Evolutionary conservation across 1,140 invertebrate genomes (phyloP).

Genomic region (Drosophila obscura): DNA sequence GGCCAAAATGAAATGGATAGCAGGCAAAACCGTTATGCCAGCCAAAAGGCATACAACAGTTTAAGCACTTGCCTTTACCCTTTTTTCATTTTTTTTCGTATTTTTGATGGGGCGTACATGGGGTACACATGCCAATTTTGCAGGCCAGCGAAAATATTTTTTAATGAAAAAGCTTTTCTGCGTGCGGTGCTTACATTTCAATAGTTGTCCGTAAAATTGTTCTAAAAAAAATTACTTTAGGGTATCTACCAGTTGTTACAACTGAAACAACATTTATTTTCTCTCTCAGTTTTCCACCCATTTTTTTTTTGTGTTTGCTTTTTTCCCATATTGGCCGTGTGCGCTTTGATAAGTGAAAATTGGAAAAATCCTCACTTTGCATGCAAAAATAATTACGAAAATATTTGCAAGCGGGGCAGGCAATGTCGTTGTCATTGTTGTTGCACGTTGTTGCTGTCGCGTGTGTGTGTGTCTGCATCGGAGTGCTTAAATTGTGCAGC

Average conservation of each 20-base stretch:
- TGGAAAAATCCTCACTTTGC: slow-evolving; percentile 81
- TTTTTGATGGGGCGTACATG: neutral
- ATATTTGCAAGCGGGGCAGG: slow-evolving; percentile 60
- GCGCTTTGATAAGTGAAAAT: slow-evolving; percentile 82
- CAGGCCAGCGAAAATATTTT: too few relatives aligned
- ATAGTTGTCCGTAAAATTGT: neutral
- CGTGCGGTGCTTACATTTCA: neutral
- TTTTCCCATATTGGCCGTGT: slow-evolving; percentile 69
- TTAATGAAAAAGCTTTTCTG: neutral
- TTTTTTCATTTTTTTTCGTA: neutral
- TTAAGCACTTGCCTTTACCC: slow-evolving; percentile 52
- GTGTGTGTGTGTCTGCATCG: slow-evolving; percentile 36
- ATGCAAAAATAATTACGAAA: slow-evolving; percentile 81
- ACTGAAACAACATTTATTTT: neutral
- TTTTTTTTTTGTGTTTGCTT: slow-evolving; percentile 3
- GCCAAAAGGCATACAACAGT: slow-evolving; percentile 51
- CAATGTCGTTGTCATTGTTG: slow-evolving; percentile 32
- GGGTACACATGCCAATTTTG: slow-evolving; percentile 17
- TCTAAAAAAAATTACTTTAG: too few relatives aligned
- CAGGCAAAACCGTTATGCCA: slow-evolving; percentile 50
- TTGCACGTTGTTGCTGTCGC: neutral
- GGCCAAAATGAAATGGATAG: slow-evolving; percentile 63
- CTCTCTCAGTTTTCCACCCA: slow-evolving; percentile 1
- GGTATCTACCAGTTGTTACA: slow-evolving; percentile 3
- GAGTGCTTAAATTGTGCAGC: slow-evolving; percentile 72